Conservation (phyloP, 2,797 vertebrate species). For the Molossus molossus region DNA sequence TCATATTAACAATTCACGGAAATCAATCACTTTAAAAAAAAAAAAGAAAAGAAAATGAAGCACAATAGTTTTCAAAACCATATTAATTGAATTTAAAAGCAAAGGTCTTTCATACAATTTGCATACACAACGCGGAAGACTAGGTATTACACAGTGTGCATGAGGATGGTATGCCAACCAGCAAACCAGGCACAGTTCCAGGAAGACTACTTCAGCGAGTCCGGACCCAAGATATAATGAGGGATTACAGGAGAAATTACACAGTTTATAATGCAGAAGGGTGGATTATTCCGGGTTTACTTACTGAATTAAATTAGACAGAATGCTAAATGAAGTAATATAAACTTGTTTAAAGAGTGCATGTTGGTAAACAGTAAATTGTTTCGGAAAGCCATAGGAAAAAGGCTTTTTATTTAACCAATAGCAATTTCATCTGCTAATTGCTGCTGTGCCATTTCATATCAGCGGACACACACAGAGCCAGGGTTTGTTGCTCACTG, state of each 20-base stretch:
- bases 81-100: slow-evolving; percentile 81
- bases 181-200: slow-evolving; percentile 71
- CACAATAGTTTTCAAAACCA: slow-evolving; percentile 83
- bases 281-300: slow-evolving; percentile 70
- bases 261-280: slow-evolving; percentile 69
- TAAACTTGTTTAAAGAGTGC: background rate
- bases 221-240: slow-evolving; percentile 74
- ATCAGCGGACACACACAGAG: background rate
- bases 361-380: slow-evolving; percentile 35
- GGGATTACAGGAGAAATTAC: slow-evolving; percentile 82
- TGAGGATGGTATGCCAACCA: slow-evolving; percentile 74
- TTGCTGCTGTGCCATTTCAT: background rate
- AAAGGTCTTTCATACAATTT: slow-evolving; percentile 9
- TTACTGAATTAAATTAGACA: slow-evolving; percentile 64
- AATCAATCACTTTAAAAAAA: slow-evolving; percentile 75
- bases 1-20: slow-evolving; percentile 81
- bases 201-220: slow-evolving; percentile 85
- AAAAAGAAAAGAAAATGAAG: slow-evolving; percentile 78
- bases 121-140: slow-evolving; percentile 22
- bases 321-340: slow-evolving; percentile 74
- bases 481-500: background rate
- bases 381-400: slow-evolving; percentile 23
- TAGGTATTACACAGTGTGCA: background rate
- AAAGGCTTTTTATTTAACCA: slow-evolving; percentile 18
- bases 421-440: background rate